Percentiles rank a stretch among this genome's conserved stretches.
These are phyloP conservation scores for Synergus umbraculus DNA, from an alignment of 2,888 invertebrate genomes.

Conservation along the genomic window DNA sequence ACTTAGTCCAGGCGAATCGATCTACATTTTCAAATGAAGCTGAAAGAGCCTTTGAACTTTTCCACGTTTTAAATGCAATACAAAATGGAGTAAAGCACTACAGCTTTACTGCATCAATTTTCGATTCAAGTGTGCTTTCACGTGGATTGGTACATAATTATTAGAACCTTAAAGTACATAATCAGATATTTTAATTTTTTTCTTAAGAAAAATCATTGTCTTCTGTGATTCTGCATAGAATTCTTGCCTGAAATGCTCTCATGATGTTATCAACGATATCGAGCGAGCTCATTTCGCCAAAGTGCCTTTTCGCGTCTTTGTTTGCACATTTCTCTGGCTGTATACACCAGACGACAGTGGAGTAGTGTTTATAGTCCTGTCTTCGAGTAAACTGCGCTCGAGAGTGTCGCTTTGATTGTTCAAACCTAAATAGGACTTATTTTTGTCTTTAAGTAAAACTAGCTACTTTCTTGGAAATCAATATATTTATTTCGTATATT, in stretches of 20 bases:
- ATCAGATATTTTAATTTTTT: constrained; percentile 3
- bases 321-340: constrained; percentile 30
- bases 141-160: not conserved
- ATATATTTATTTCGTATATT: not conserved
- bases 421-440: constrained; percentile 11
- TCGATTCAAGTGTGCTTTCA: not conserved
- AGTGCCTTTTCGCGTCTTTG: constrained; percentile 28
- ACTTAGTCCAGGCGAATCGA: constrained; percentile 23
- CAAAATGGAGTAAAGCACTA: not conserved
- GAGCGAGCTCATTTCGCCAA: constrained; percentile 32
- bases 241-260: not conserved
- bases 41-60: constrained; percentile 26
- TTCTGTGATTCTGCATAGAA: constrained; percentile 2
- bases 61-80: not conserved
- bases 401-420: constrained; percentile 14
- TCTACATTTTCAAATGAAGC: constrained; percentile 16
- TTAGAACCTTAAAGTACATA: not conserved
- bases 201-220: not conserved
- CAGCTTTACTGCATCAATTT: not conserved
- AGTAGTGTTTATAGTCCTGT: constrained; percentile 21
- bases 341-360: not conserved
- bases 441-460: not conserved
- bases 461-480: not conserved
- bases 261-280: constrained; percentile 31
- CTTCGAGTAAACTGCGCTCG: constrained; percentile 8